Evolutionary conservation across 2,797 vertebrate genomes (phyloP).

Genomic region (Pantherophis vulpinus): DNA sequence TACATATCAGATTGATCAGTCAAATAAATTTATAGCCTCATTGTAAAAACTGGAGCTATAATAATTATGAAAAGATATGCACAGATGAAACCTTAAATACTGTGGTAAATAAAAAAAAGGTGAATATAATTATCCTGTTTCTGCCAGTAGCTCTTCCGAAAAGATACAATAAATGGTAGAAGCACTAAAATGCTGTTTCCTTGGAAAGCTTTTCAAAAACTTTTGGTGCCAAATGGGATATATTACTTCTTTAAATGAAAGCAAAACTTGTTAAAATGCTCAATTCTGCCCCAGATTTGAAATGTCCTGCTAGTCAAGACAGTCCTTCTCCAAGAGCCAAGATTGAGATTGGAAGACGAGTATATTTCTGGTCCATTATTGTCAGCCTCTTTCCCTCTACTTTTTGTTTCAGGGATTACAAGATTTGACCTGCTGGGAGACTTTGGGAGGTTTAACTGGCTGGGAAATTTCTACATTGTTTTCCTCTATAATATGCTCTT

Average conservation of each 20-base stretch:
- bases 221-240: background rate
- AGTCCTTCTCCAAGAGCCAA: background rate
- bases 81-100: background rate
- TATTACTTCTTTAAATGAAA: background rate
- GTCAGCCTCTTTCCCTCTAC: background rate
- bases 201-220: background rate
- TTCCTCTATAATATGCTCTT: slow-evolving; percentile 96
- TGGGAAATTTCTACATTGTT: slow-evolving; percentile 93
- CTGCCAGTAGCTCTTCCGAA: background rate
- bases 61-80: background rate
- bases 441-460: slow-evolving; percentile 94
- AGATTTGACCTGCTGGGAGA: slow-evolving; percentile 95
- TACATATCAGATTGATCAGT: background rate
- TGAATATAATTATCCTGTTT: background rate
- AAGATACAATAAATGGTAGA: background rate
- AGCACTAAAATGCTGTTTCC: background rate
- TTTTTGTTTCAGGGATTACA: slow-evolving; percentile 83
- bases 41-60: background rate
- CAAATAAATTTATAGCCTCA: background rate
- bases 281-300: background rate
- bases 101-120: background rate
- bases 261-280: background rate
- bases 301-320: background rate
- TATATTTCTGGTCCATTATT: background rate
- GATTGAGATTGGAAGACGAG: background rate